These are phyloP conservation scores for Antedon mediterranea DNA, from an alignment of 53 echinoderm and acorn worm species.

Conservation along the genomic window DNA sequence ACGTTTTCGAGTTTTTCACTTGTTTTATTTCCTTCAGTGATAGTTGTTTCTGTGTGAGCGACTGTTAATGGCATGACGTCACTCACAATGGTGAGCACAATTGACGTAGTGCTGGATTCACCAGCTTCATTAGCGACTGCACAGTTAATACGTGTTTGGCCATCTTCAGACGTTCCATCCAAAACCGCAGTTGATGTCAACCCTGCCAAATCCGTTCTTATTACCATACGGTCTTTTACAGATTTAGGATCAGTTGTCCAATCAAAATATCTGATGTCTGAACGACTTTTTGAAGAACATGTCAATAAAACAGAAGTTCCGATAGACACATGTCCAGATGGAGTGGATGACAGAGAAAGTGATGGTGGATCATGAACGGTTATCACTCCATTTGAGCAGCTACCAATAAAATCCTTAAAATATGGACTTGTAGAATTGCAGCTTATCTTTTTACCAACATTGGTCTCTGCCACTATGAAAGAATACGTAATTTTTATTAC, in stretches of 20 bases:
- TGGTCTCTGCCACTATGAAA: not conserved
- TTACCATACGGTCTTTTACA: no score
- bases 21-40: not conserved
- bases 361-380: not conserved
- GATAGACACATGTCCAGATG: not conserved
- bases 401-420: not conserved
- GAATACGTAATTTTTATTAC: not conserved
- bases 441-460: not conserved
- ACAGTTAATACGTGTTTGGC: no score
- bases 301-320: not conserved
- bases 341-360: not conserved
- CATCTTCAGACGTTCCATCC: no score
- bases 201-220: no score
- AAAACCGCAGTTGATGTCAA: no score
- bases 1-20: not conserved
- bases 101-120: no score
- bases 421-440: not conserved
- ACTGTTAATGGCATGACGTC: no score
- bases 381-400: not conserved
- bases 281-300: not conserved
- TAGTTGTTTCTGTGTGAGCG: not conserved
- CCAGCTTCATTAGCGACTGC: no score
- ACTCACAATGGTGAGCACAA: no score
- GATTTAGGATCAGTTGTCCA: no score
- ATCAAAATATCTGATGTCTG: no score